phyloP scores from a whole-genome alignment of 2,113 vertebrate genomes.

The Emydocephalus ijimae region DNA sequence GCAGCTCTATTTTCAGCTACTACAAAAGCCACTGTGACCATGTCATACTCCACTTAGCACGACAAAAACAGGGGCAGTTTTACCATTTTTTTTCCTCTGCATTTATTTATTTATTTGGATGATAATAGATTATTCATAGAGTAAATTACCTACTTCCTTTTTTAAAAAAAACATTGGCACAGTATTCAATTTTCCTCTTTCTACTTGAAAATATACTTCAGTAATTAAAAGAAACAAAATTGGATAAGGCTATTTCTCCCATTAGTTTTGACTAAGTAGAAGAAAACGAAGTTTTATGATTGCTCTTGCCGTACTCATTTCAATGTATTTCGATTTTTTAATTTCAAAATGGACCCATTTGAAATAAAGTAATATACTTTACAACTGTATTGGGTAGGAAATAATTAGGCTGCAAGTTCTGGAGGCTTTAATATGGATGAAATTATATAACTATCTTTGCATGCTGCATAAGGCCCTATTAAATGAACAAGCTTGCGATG shows the following conservation, averaged over 20 bases:
- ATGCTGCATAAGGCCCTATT: slow-evolving; percentile 78
- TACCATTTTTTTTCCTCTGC: not conserved
- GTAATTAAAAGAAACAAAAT: slow-evolving; percentile 54
- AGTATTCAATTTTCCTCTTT: slow-evolving; percentile 9
- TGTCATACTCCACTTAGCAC: not conserved
- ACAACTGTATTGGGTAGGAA: slow-evolving; percentile 63
- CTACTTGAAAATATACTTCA: slow-evolving; percentile 56
- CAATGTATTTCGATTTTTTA: slow-evolving; percentile 53
- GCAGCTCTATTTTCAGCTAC: not conserved
- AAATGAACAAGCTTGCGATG: slow-evolving; percentile 81
- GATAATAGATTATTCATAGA: not conserved
- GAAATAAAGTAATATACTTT: slow-evolving; percentile 62
- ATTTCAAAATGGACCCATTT: slow-evolving; percentile 50
- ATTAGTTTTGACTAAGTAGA: slow-evolving; percentile 57
- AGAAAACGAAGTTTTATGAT: slow-evolving; percentile 61
- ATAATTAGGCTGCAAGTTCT: slow-evolving; percentile 75
- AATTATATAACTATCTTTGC: slow-evolving; percentile 70
- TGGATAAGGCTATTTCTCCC: slow-evolving; percentile 38
- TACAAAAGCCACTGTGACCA: not conserved
- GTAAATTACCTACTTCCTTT: not conserved
- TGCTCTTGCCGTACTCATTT: slow-evolving; percentile 54
- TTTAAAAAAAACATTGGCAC: not conserved
- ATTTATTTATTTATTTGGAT: not conserved
- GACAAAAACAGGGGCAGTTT: not conserved
- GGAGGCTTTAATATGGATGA: slow-evolving; percentile 64